Conservation (phyloP, 2,797 vertebrate species). For the Catostomus latipinnis region DNA sequence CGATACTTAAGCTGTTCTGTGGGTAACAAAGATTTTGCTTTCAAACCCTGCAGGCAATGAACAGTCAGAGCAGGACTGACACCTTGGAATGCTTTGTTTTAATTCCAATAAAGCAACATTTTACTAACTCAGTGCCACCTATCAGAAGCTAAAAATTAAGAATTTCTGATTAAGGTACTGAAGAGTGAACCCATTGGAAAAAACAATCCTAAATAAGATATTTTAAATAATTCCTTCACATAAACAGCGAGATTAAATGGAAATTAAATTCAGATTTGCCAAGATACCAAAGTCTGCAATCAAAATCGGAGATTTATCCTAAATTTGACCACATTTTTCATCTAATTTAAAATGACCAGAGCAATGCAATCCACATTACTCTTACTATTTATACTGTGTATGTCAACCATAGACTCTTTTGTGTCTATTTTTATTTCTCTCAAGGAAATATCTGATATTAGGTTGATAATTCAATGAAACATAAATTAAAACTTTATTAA, state of each 20-base stretch:
- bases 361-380: no score
- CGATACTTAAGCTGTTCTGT: constrained; percentile 63
- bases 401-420: no score
- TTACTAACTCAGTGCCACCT: constrained; percentile 18
- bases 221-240: background rate
- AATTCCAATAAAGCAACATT: constrained; percentile 66
- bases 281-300: background rate
- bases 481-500: background rate
- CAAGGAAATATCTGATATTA: no score
- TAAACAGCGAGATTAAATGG: background rate
- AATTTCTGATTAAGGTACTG: background rate
- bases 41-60: constrained; percentile 73
- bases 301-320: background rate
- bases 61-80: constrained; percentile 78
- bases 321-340: no score
- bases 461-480: no score
- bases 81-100: constrained; percentile 79
- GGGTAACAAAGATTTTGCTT: constrained; percentile 69
- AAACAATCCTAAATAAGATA: background rate
- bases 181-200: background rate
- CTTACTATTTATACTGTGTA: no score
- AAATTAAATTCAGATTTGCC: background rate
- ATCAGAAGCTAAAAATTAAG: background rate
- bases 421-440: no score
- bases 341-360: no score